Evolutionary conservation across 2,888 invertebrate genomes (phyloP), one percentile per base, ranked within the genome.

Genomic region (Tetanocera ferruginea): DNA sequence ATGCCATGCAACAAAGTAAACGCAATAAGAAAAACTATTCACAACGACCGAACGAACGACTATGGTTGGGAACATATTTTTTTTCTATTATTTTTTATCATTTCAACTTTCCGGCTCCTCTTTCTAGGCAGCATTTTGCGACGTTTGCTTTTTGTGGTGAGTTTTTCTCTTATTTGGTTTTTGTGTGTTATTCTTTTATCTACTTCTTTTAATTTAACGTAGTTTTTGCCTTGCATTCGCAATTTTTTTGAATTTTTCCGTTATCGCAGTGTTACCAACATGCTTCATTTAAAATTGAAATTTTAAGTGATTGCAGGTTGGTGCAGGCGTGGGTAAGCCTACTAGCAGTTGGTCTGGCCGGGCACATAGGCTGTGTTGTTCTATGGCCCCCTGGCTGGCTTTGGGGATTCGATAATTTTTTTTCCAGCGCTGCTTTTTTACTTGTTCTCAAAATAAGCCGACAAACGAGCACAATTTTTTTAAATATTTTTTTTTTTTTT

Each of bases 271-370:
- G 75, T 55, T 67, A 37, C 75, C 75, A 67, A 55, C 75, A 34
- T 34, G 66, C 75, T 76, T 69, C 76, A 76, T 76, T 76, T 76
- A 69, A 76, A 76, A 69, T 76, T 76, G 76, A 76, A 76, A 76
- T 76, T 76, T 76, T 76, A 69, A 69, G 67, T 69, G 76, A 69
- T 76, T 76, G 76, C 57, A n/a, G 43, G 25, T 17, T 66, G 57
- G 43, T 55, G 28, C 19, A 14, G 14, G 60, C 1, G 19, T 9
- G n/a, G 4, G 49, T 11, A 23, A 19, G 28, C 5, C 11, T 1
- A 9, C 11, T 1, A 9, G 4, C 25, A 60, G 60, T 14, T 11
- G 43, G 43, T 43, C 43, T 43, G 14, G 43, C 43, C 11, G 4
- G 11, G 43, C 43, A 43, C 43, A 14, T 43, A 43, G 43, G 43